A percentile compares a stretch with the other conserved stretches of the same genome.
Evolutionary conservation across 2,113 vertebrate genomes (phyloP).

Genomic region (Saiga tatarica): DNA sequence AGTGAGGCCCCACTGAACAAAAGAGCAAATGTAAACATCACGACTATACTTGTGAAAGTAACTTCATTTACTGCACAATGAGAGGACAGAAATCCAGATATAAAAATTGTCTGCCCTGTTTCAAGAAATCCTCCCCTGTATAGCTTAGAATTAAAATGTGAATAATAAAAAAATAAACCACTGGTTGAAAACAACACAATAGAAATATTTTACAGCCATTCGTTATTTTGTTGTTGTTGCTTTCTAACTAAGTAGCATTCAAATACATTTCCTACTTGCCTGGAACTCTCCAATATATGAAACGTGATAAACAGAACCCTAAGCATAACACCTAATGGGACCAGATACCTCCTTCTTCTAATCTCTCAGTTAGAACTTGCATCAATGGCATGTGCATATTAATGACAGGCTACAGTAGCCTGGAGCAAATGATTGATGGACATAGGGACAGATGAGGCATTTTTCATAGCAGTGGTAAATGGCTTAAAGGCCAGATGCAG

Average conservation of each 20-base stretch:
- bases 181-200: not conserved
- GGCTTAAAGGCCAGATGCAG: not conserved
- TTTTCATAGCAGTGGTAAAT: not conserved
- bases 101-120: not conserved
- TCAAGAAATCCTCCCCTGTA: not conserved
- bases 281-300: no score
- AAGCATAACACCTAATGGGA: not conserved
- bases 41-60: not conserved
- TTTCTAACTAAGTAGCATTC: not conserved
- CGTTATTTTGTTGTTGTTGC: not conserved
- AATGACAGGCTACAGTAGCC: no score
- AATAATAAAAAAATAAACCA: not conserved
- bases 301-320: not conserved
- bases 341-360: not conserved
- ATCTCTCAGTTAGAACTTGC: not conserved
- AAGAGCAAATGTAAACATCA: not conserved
- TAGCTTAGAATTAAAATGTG: not conserved
- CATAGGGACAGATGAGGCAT: not conserved
- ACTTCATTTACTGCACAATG: not conserved
- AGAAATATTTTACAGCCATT: not conserved
- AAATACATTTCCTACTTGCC: not conserved
- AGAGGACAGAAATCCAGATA: not conserved
- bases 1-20: not conserved
- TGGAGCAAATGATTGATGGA: not conserved
- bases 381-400: not conserved